phyloP scores from a whole-genome alignment of 1,140 invertebrate species.

The Trichonephila clavipes region DNA sequence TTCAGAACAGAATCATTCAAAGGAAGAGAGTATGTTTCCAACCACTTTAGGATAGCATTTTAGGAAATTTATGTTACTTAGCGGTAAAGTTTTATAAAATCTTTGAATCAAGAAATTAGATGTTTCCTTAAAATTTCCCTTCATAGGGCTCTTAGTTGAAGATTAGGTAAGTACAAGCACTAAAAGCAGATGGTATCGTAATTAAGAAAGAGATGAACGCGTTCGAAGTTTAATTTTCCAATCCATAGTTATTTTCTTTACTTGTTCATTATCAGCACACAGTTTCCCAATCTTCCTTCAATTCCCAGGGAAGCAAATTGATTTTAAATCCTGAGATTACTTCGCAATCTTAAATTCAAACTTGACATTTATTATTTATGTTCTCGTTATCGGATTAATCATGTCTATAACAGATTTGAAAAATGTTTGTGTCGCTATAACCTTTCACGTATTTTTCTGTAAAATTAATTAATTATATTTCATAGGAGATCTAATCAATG shows the following conservation, averaged over 20 bases:
- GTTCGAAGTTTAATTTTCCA: slow-evolving; percentile 21
- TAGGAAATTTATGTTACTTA: slow-evolving; percentile 37
- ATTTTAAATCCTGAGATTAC: not conserved
- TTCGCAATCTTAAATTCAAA: not conserved
- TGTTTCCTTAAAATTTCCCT: slow-evolving; percentile 42
- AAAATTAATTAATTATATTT: not conserved
- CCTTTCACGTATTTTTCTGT: not conserved
- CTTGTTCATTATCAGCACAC: not conserved
- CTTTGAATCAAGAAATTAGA: slow-evolving; percentile 57
- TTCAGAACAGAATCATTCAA: slow-evolving; percentile 18
- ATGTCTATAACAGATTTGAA: not conserved
- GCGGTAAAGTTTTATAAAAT: slow-evolving; percentile 34
- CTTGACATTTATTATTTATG: slow-evolving; percentile 24
- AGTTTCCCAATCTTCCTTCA: not conserved
- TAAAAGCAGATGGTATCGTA: slow-evolving; percentile 28
- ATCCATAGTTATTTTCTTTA: not conserved
- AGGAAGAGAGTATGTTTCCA: not conserved
- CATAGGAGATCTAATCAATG: not conserved
- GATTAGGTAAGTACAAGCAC: slow-evolving; percentile 20
- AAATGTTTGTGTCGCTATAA: not conserved
- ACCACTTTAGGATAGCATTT: slow-evolving; percentile 49
- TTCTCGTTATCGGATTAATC: not conserved
- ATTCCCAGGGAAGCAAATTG: not conserved
- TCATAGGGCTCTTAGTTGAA: slow-evolving; percentile 21
- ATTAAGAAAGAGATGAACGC: slow-evolving; percentile 36